phyloP scores from a whole-genome alignment of 35 echinoderm and acorn worm species.

The Chiridota heheva region DNA sequence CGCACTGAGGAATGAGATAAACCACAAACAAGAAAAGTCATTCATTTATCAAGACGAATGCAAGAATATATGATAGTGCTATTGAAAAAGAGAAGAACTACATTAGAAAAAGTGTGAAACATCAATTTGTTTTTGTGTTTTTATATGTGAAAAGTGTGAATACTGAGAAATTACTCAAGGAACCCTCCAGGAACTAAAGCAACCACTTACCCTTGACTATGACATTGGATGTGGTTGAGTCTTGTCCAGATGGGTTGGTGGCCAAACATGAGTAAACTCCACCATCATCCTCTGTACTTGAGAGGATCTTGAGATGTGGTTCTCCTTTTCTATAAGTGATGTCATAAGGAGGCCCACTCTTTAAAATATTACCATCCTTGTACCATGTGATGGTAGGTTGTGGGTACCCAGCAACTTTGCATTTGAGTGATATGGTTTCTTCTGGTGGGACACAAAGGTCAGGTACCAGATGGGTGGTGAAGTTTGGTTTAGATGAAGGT shows the following conservation, averaged over 20 bases:
- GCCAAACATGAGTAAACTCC: slow-evolving; percentile 34
- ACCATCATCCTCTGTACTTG: slow-evolving; percentile 8
- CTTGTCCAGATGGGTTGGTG: slow-evolving; percentile 40
- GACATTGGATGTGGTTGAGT: slow-evolving; percentile 12
- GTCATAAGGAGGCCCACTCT: slow-evolving; percentile 32
- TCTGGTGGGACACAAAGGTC: slow-evolving; percentile 12
- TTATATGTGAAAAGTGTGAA: too few relatives aligned
- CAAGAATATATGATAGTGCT: too few relatives aligned
- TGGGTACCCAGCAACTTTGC: slow-evolving; percentile 23
- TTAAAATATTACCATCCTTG: slow-evolving; percentile 15
- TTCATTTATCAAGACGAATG: too few relatives aligned
- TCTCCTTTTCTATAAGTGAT: slow-evolving; percentile 22
- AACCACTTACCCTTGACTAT: slow-evolving; percentile 74
- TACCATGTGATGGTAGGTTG: slow-evolving; percentile 24
- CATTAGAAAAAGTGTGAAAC: too few relatives aligned
- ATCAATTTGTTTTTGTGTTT: too few relatives aligned
- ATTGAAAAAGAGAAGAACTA: too few relatives aligned
- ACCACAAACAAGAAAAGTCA: too few relatives aligned
- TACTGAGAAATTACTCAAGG: too few relatives aligned
- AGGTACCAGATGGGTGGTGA: slow-evolving; percentile 25
- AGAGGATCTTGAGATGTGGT: background rate
- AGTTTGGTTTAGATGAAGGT: slow-evolving; percentile 13
- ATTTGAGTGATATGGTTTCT: slow-evolving; percentile 6
- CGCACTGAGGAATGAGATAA: too few relatives aligned
- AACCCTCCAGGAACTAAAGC: too few relatives aligned